Evolutionary conservation across 2,113 vertebrate genomes (phyloP), one percentile per base, ranked within the genome.

Genomic region (Oncorhynchus mykiss): DNA sequence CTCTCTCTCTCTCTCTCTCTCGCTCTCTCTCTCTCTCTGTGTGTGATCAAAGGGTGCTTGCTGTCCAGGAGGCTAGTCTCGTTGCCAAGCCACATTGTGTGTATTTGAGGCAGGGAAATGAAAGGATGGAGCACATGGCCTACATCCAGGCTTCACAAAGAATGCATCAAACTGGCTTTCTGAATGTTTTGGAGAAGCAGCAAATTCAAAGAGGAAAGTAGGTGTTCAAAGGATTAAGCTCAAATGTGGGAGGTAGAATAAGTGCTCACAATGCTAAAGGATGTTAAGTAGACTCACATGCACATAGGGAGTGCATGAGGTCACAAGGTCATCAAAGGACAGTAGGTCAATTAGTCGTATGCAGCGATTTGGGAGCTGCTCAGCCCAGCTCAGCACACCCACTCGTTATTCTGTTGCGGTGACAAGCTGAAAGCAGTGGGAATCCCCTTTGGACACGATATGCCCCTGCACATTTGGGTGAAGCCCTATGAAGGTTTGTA

Each of bases 131-230:
- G n/a, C 2, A 4, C 16, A 57, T 31, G 34, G 60, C 78, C 77
- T 68, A 16, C 5, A 78, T 79, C 49, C 62, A 72, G 67, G 49
- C 74, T 49, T 74, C 74, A 80, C 76, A 82, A 71, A 66, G 3
- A 71, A 51, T 60, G 60, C 20, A n/a, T 48, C 57, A 78, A 78
- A 85, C 73, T 77, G 81, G 81, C 78, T 72, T 77, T 72, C 74
- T 65, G 49, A 72, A 48, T 67, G 51, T 74, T 74, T 76, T 78
- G 78, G 67, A 82, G 27, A 69, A 59, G 57, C 29, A 16, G 25
- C 25, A 73, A 76, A 60, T 75, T 72, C 65, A 78, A 81, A 86
- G 68, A 67, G 73, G 80, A 76, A 78, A 64, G 79, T 82, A 69
- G 75, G 79, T 45, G 62, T 80, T 80, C 73, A 75, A 77, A 82